These are phyloP conservation scores for Tryphoninae sp. DNA, from an alignment of 2,888 invertebrate species.

Conservation along the genomic window DNA sequence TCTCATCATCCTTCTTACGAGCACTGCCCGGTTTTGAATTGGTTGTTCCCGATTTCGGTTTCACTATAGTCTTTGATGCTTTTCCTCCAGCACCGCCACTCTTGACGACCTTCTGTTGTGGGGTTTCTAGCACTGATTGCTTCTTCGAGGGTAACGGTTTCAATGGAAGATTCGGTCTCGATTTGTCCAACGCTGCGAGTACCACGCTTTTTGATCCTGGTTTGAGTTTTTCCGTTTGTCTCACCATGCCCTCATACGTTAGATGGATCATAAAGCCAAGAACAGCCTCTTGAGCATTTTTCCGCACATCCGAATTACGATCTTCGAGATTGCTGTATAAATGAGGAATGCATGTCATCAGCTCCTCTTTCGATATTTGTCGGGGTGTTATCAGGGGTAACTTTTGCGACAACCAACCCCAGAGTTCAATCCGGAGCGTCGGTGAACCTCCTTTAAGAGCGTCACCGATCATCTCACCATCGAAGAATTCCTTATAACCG, in stretches of 20 bases:
- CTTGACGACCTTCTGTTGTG: conserved; percentile 83
- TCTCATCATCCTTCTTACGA: conserved; percentile 93
- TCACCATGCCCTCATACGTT: conserved; percentile 90
- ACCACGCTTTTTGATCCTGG: conserved; percentile 90
- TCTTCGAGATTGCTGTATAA: conserved; percentile 94
- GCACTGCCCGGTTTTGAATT: conserved; percentile 77
- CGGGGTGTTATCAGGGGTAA: conserved; percentile 88
- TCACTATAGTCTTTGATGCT: conserved; percentile 82
- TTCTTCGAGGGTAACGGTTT: conserved; percentile 88
- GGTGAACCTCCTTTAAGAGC: conserved; percentile 94
- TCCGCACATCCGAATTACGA: conserved; percentile 94
- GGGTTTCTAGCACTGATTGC: conserved; percentile 83
- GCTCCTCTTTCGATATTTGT: conserved; percentile 91
- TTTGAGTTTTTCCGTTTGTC: conserved; percentile 90
- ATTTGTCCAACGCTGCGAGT: conserved; percentile 92
- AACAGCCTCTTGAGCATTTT: conserved; percentile 94
- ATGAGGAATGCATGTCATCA: conserved; percentile 88
- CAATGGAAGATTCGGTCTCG: conserved; percentile 90
- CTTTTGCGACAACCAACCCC: conserved; percentile 93
- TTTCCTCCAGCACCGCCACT: conserved; percentile 83
- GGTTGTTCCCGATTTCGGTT: conserved; percentile 82
- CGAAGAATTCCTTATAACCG: conserved; percentile 91
- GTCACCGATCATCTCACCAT: conserved; percentile 94
- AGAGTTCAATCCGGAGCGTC: conserved; percentile 89
- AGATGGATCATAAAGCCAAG: conserved; percentile 96